Percentiles rank a stretch among this genome's conserved stretches.
These are phyloP conservation scores for Agrotis puta DNA, from an alignment of 2,888 invertebrate species.

Conservation along the genomic window DNA sequence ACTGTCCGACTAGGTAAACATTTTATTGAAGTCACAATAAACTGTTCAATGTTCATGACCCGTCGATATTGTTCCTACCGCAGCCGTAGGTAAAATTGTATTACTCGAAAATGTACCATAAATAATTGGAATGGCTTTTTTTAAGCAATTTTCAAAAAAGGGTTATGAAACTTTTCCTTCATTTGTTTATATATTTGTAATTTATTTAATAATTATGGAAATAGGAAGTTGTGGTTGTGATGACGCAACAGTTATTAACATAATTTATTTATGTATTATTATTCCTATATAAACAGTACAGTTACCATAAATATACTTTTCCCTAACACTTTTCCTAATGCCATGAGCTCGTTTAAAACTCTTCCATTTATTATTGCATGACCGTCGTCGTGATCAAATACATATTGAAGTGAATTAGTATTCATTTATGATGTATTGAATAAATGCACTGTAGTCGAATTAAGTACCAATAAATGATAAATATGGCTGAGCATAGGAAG, in stretches of 20 bases:
- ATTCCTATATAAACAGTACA: neutral
- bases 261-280: neutral
- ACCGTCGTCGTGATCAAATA: neutral
- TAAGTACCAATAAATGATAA: neutral
- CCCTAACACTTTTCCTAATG: neutral
- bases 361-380: neutral
- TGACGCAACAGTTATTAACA: conserved; percentile 11
- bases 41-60: neutral
- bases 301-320: neutral
- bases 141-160: too few species aligned
- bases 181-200: neutral
- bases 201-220: neutral
- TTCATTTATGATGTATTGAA: neutral
- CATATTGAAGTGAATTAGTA: neutral
- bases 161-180: too few species aligned
- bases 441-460: neutral
- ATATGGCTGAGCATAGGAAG: conserved; percentile 5
- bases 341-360: neutral
- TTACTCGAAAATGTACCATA: too few species aligned
- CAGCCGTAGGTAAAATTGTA: too few species aligned
- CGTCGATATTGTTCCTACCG: neutral
- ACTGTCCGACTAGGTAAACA: neutral
- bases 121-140: too few species aligned
- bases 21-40: neutral
- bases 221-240: neutral